Evolutionary conservation across 2,797 vertebrate genomes (phyloP).

Genomic region (Pelodytes ibericus): DNA sequence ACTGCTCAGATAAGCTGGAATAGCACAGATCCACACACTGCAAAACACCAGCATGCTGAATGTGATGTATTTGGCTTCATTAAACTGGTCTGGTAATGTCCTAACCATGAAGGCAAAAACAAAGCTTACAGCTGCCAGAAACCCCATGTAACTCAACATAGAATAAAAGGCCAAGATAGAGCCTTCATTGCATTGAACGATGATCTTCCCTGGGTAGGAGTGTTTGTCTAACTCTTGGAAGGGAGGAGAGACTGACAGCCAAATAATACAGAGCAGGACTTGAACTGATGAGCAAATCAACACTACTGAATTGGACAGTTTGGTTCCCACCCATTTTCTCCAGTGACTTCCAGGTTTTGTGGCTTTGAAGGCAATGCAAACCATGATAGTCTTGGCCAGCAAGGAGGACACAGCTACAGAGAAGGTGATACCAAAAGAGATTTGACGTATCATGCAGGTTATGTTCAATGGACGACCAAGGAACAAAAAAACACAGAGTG

Average conservation of each 20-base stretch:
- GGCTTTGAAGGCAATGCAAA: slow-evolving; percentile 36
- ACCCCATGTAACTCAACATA: slow-evolving; percentile 12
- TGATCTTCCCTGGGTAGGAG: slow-evolving; percentile 10
- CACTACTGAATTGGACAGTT: slow-evolving; percentile 1
- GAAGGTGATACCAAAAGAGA: slow-evolving; percentile 20
- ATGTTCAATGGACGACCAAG: slow-evolving; percentile 23
- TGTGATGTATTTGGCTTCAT: no score
- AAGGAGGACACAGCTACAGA: slow-evolving; percentile 32
- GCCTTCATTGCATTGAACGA: slow-evolving; percentile 42
- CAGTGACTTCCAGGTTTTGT: slow-evolving; percentile 28
- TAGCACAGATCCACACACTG: no score
- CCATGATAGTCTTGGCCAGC: slow-evolving; percentile 43
- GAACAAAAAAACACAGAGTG: slow-evolving; percentile 24
- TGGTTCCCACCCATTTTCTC: neutral
- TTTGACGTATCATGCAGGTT: slow-evolving; percentile 32
- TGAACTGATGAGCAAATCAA: slow-evolving; percentile 10
- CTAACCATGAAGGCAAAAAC: slow-evolving; percentile 17
- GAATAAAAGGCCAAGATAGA: slow-evolving; percentile 18
- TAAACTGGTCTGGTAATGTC: slow-evolving; percentile 11
- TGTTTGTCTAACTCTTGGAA: slow-evolving; percentile 14
- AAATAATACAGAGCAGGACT: slow-evolving; percentile 20
- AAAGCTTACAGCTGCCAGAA: slow-evolving; percentile 6
- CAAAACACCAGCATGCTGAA: no score
- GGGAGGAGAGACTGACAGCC: slow-evolving; percentile 10
- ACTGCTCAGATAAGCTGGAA: no score